Evolutionary conservation across 2,797 vertebrate species (phyloP).

Genomic region (Oreortyx pictus): DNA sequence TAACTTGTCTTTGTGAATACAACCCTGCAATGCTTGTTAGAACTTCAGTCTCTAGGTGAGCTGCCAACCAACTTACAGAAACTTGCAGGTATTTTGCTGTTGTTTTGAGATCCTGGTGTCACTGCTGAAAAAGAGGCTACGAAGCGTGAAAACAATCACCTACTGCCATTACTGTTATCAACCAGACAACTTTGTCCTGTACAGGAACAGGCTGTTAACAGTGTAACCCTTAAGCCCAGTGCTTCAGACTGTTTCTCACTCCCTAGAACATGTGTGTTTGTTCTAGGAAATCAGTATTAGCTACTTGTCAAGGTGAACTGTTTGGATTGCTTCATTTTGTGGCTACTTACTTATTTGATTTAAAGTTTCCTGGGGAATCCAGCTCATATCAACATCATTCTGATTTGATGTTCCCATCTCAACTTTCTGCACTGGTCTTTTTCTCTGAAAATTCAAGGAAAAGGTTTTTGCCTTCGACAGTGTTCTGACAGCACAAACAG

Average conservation of each 20-base stretch:
- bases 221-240: not conserved
- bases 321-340: not conserved
- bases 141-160: not conserved
- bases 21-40: not conserved
- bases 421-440: slow-evolving; percentile 92
- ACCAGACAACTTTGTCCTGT: not conserved
- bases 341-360: slow-evolving; percentile 96
- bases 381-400: slow-evolving; percentile 97
- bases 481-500: not conserved
- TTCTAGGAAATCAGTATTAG: not conserved
- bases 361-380: slow-evolving; percentile 98
- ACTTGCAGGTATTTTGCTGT: not conserved
- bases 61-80: not conserved
- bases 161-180: not conserved
- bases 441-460: slow-evolving; percentile 81
- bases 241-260: not conserved
- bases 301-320: not conserved
- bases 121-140: not conserved
- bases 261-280: not conserved
- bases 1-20: not conserved
- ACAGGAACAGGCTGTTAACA: not conserved
- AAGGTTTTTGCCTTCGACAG: not conserved
- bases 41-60: not conserved
- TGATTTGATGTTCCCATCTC: slow-evolving; percentile 97
- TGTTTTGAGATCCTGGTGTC: not conserved